Base-by-base conservation (phyloP, 2,888 invertebrate genomes). In the Pammene fasciana region DNA sequence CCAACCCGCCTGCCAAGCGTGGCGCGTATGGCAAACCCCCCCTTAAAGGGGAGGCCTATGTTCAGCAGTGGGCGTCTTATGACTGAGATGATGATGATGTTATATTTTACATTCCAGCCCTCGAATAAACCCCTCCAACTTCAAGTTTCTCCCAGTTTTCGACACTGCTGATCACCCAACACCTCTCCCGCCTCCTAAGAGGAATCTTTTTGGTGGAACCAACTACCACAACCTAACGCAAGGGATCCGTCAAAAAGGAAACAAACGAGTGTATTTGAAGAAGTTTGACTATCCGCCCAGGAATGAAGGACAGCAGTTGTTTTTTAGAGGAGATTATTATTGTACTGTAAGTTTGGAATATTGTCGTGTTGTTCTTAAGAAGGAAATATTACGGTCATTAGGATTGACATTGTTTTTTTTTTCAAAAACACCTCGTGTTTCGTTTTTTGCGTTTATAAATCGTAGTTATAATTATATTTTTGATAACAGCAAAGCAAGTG, bases 211-310 rank as follows among this genome's bases (percentile, higher is more conserved):
- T 4, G 26, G 76, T 0, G 68, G 71, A 4, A 67, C 78, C 2
- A 82, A 88, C 0, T 86, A 77, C 65, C 76, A 75, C 6, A 83
- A 73, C n/a, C 59, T 89, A 11, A 85, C 82, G 71, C 89, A 89
- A 64, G 89, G 89, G 0, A 6, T 62, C 0, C 77, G 79, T 59
- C 66, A 67, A 3, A 38, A 57, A 2, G 78, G 80, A 1, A 88
- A 89, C 70, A 77, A 59, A 6, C 78, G 85, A 18, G 84, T 89
- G 0, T 89, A 79, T 65, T 75, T 76, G 14, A 83, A 79, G 67
- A 72, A 59, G 45, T 88, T 89, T 65, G 74, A 79, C 5, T 83
- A 79, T 60, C 74, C 72, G 2, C 48, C 48, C 11, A 64, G 45
- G n/a, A 5, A n/a, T 0, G 0, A 34, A 0, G 85, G 84, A 0